Evolutionary conservation across 2,113 vertebrate species (phyloP).

Genomic region (Colistium nudipinnis): DNA sequence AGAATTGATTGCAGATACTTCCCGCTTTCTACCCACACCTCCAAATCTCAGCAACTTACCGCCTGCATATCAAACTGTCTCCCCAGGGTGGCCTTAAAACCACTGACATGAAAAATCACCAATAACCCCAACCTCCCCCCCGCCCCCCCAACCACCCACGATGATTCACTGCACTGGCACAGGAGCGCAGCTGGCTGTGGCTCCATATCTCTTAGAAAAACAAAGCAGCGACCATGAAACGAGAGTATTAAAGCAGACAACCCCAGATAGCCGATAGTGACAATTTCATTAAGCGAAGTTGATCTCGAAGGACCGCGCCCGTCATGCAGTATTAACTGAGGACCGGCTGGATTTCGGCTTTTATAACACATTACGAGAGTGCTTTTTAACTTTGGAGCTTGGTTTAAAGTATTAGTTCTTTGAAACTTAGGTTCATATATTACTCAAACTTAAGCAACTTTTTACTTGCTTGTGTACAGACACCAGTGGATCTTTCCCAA

Average conservation of each 20-base stretch:
- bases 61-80: constrained; percentile 54
- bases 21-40: constrained; percentile 13
- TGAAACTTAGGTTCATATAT: background rate
- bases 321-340: constrained; percentile 17
- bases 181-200: constrained; percentile 2
- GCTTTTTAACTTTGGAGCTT: background rate
- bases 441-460: no score
- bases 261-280: constrained; percentile 34
- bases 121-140: constrained; percentile 25
- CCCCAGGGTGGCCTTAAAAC: constrained; percentile 63
- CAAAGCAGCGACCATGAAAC: constrained; percentile 57
- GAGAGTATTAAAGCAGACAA: constrained; percentile 43
- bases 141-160: background rate
- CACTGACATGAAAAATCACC: constrained; percentile 64
- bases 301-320: constrained; percentile 8
- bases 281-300: constrained; percentile 49
- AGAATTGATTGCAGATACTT: constrained; percentile 56
- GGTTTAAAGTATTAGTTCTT: constrained; percentile 12
- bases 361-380: constrained; percentile 36
- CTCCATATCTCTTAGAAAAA: constrained; percentile 51
- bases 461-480: no score
- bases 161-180: constrained; percentile 30
- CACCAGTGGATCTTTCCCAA: background rate
- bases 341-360: constrained; percentile 8
- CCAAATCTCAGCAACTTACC: constrained; percentile 38